Base-by-base conservation (phyloP, 2,888 invertebrate species). In the Nomada ruficornis region DNA sequence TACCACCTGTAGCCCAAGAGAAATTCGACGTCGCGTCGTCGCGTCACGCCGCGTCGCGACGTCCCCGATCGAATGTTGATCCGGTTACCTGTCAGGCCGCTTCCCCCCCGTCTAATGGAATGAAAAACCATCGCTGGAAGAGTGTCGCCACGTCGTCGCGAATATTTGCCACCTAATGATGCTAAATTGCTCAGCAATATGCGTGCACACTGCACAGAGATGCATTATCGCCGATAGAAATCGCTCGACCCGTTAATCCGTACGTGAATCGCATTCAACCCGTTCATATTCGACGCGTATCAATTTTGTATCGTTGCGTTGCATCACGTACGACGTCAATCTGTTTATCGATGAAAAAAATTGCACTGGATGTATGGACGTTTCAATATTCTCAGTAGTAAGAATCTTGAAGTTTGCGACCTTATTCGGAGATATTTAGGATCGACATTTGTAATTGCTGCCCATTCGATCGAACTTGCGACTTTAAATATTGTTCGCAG, bases 11-110 rank as follows among this genome's bases (percentile, higher is more conserved):
- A 59, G 18, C 26, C 67, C 36, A 62, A 29, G 68, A 23, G 76
- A 82, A 69, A 81, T 69, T 72, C 20, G 69, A 65, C 67, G 79
- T 65, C 36, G 77, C 75, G 70, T 36, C 62, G 67, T 75, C 71
- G 65, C 82, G 36, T 36, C 36, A 44, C 11, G 26, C 0, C 54
- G 60, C 57, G 65, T 62, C 62, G 42, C 55, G 55, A 47, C 50
- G 67, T 67, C 50, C 54, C 54, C 77, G 74, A 77, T 81, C 72
- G 72, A 75, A 77, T 75, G 52, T 77, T 65, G 75, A 76, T 81
- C 81, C 71, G 29, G 52, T 18, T 20, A 55, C 20, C 52, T 62
- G 73, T 60, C 77, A 23, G 42, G n/a, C 59, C 15, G 20, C 47
- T 18, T 62, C 54, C 54, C n/a, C 20, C 44, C 18, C 50, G 60